Evolutionary conservation across 2,113 vertebrate genomes (phyloP).

Genomic region (Bos javanicus): DNA sequence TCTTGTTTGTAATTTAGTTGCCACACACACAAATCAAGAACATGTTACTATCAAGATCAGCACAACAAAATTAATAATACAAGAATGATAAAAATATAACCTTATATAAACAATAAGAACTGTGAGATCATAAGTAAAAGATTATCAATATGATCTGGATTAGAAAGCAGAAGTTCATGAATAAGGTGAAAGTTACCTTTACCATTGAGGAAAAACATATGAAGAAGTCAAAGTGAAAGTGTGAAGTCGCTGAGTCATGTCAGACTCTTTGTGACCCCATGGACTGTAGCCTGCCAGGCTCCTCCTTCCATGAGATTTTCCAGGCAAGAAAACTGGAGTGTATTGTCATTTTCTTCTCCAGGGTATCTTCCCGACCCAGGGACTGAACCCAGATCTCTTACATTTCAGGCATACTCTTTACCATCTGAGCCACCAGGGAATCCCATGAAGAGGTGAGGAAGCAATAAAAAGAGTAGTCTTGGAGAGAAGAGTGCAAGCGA

Average conservation of each 20-base stretch:
- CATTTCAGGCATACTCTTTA: neutral
- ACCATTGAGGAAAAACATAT: neutral
- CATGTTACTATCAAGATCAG: neutral
- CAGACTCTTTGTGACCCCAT: neutral
- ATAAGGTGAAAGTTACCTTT: neutral
- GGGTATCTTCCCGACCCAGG: neutral
- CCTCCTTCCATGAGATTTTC: neutral
- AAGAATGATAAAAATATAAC: neutral
- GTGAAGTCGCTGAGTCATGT: rapidly evolving
- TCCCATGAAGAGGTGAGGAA: neutral
- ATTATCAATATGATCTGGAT: neutral
- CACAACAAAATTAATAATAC: neutral
- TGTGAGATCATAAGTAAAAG: neutral
- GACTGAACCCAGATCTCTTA: neutral
- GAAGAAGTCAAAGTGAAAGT: neutral
- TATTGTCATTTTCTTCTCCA: neutral
- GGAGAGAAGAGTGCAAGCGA: neutral
- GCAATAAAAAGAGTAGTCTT: neutral
- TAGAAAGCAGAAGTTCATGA: neutral
- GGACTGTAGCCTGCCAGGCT: neutral
- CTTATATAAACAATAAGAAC: neutral
- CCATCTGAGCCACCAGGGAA: neutral
- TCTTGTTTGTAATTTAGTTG: neutral
- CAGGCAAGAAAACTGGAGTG: neutral
- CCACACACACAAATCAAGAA: neutral